Evolutionary conservation across 2,113 vertebrate genomes (phyloP), one percentile per base, ranked within the genome.

Genomic region (Halichoerus grypus): DNA sequence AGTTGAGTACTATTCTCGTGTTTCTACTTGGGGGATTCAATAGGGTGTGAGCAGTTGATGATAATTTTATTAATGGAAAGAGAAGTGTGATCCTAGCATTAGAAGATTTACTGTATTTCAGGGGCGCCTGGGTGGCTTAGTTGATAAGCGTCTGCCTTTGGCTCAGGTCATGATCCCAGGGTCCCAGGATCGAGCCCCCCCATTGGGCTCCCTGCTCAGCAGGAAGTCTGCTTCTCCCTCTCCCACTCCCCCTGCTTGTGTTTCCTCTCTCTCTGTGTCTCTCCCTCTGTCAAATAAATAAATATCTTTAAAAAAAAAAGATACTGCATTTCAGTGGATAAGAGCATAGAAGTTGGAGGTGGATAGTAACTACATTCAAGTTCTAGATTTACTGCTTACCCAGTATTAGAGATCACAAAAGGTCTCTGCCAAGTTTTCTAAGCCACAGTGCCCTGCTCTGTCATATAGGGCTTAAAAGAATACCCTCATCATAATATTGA

Each of bases 51-150:
- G 4, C 22, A 83, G 28, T 49, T 86, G 49, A 51, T 79, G 2
- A 84, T 92, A n/a, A 93, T 67, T 88, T 94, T 93, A 51, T 63
- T 67, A 84, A 79, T 4, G 33, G 49, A 22, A 76, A 88, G 59
- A 83, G 18, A 83, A 82, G 14, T 53, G 5, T 79, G 3, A 74
- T 61, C 7, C 31, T 80, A 13, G 24, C n/a, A 72, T 81, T 80
- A 92, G 21, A 89, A 22, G 31, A 69, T 80, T 74, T 82, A 36
- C 0, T 94, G 31, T n/a, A 55, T 7, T 79, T 69, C 10, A 81
- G 4, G 7, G 46, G 46, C 7, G 46, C 46, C 46, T 46, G 46
- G 46, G 46, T 46, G 46, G 46, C 46, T 46, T 46, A 46, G 46
- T 46, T 1, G 46, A 46, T 46, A 46, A 46, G 46, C 46, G 46